These are phyloP conservation scores for Pammene aurita DNA, from an alignment of 2,888 invertebrate genomes.

Conservation along the genomic window DNA sequence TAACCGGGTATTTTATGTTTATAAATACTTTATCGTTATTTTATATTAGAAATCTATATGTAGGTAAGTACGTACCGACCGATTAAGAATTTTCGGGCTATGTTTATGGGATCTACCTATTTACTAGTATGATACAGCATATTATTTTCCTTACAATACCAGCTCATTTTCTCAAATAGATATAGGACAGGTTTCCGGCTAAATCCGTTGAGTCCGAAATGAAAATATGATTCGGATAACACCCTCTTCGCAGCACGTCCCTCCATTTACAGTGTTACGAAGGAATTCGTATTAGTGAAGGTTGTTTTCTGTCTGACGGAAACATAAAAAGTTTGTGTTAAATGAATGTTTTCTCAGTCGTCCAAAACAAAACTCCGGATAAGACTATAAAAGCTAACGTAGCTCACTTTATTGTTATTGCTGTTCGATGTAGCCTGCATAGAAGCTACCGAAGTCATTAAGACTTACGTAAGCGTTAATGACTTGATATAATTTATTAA, in stretches of 20 bases:
- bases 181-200: slow-evolving; percentile 53
- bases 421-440: slow-evolving; percentile 51
- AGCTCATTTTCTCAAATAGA: slow-evolving; percentile 38
- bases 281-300: slow-evolving; percentile 78
- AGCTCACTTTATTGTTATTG: slow-evolving; percentile 60
- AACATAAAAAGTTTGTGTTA: slow-evolving; percentile 74
- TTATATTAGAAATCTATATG: too few relatives aligned
- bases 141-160: slow-evolving; percentile 1
- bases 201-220: slow-evolving; percentile 67
- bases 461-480: background rate
- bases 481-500: background rate
- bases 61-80: too few relatives aligned
- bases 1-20: too few relatives aligned
- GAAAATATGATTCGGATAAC: slow-evolving; percentile 75
- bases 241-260: slow-evolving; percentile 71
- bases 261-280: slow-evolving; percentile 75
- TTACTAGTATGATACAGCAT: background rate
- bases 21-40: too few relatives aligned
- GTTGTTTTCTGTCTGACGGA: slow-evolving; percentile 74
- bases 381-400: slow-evolving; percentile 68
- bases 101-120: too few relatives aligned
- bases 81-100: too few relatives aligned
- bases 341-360: slow-evolving; percentile 70
- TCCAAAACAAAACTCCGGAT: slow-evolving; percentile 65
- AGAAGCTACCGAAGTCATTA: slow-evolving; percentile 15